Conservation (phyloP, 2,113 vertebrate species). For the Gymnobelideus leadbeateri region DNA sequence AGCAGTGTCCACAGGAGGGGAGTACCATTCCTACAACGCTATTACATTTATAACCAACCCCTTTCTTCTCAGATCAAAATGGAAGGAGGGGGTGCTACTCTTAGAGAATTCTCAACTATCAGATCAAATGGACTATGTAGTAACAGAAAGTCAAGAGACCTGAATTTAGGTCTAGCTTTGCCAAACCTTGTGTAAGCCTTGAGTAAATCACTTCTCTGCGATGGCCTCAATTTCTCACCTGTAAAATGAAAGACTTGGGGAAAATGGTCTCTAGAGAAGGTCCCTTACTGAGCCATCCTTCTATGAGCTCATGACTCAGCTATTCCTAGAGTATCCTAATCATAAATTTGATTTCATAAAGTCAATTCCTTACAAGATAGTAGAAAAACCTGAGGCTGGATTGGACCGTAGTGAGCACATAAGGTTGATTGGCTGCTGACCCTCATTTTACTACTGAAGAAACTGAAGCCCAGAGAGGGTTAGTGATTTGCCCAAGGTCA, state of each 20-base stretch:
- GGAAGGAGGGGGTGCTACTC: background rate
- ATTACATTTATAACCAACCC: background rate
- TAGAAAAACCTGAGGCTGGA: background rate
- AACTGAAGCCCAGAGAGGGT: background rate
- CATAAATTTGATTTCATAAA: background rate
- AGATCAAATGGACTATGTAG: background rate
- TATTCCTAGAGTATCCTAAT: background rate
- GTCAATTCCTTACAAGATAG: background rate
- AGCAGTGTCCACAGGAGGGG: background rate
- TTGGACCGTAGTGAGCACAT: background rate
- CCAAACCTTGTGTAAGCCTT: background rate
- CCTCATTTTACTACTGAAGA: background rate
- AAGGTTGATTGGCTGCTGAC: background rate
- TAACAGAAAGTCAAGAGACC: background rate
- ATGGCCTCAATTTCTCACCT: background rate
- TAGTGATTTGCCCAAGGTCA: background rate
- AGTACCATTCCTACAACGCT: background rate
- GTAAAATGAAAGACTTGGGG: no score
- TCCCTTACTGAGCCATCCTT: background rate
- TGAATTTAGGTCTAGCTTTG: background rate
- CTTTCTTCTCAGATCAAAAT: background rate
- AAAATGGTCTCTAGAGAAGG: background rate
- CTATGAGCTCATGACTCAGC: background rate
- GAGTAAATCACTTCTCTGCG: background rate
- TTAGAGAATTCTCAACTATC: background rate